Conservation (phyloP, 2,113 vertebrate genomes). For the Euleptes europaea region DNA sequence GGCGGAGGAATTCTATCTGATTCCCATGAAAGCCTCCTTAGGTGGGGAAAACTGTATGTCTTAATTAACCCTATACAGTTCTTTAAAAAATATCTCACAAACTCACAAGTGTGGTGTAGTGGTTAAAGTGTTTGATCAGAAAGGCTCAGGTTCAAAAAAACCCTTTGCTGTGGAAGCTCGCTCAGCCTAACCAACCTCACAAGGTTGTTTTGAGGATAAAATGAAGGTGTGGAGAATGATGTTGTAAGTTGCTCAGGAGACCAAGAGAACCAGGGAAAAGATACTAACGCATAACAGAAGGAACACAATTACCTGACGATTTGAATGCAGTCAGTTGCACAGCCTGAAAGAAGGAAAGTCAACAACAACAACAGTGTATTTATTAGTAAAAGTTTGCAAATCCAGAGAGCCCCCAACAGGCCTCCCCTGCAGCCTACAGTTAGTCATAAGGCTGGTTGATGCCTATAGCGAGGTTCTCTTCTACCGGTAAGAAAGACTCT, state of each 20-base stretch:
- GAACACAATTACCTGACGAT: conserved; percentile 78
- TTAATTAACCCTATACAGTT: background rate
- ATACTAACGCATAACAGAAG: background rate
- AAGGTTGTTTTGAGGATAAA: no score
- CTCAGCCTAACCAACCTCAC: no score
- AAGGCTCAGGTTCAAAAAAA: no score
- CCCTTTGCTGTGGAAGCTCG: no score
- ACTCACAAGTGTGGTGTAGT: no score
- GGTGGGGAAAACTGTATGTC: background rate
- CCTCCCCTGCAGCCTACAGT: no score
- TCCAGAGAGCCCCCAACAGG: background rate
- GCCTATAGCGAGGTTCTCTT: background rate
- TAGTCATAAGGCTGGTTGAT: background rate
- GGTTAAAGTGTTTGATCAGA: no score
- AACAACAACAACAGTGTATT: background rate
- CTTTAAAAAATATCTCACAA: no score
- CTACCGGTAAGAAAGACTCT: no score
- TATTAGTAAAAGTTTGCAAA: background rate
- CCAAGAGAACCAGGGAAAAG: background rate
- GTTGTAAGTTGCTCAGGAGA: no score
- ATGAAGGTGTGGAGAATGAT: no score
- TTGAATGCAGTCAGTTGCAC: conserved; percentile 91
- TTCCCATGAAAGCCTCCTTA: background rate
- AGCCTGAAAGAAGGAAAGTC: conserved; percentile 74
- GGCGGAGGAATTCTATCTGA: background rate